A percentile compares a stretch with the other conserved stretches of the same genome.
Evolutionary conservation across 2,797 vertebrate species (phyloP).

Genomic region (Esox masquinongy): DNA sequence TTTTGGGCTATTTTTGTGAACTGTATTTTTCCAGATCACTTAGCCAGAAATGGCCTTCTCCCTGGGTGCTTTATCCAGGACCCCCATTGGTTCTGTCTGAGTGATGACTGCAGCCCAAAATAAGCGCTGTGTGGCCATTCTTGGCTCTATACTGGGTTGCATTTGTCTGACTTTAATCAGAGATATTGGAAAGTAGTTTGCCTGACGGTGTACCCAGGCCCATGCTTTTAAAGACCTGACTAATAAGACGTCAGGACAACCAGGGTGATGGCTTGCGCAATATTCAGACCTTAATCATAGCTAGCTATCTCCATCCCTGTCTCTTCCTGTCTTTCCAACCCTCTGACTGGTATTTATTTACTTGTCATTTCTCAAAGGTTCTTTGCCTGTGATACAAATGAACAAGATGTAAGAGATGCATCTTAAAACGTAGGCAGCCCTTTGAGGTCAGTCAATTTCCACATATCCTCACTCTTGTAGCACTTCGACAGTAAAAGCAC

Average conservation of each 20-base stretch:
- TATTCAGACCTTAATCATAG: slow-evolving; percentile 38
- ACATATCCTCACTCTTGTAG: neutral
- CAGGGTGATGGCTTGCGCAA: slow-evolving; percentile 64
- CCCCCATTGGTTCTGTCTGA: slow-evolving; percentile 57
- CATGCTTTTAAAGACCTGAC: slow-evolving; percentile 72
- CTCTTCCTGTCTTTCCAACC: slow-evolving; percentile 21
- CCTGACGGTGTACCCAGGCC: slow-evolving; percentile 53
- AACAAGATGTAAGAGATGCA: slow-evolving; percentile 26
- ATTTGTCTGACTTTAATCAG: slow-evolving; percentile 72
- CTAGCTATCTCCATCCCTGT: slow-evolving; percentile 34
- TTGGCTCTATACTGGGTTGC: slow-evolving; percentile 64
- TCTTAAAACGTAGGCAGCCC: slow-evolving; percentile 36
- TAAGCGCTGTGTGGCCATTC: slow-evolving; percentile 70
- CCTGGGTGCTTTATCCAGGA: slow-evolving; percentile 47
- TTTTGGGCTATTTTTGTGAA: slow-evolving; percentile 53
- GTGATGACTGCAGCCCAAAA: slow-evolving; percentile 74
- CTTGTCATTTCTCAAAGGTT: slow-evolving; percentile 53
- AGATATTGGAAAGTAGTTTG: slow-evolving; percentile 72
- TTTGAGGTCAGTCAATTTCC: slow-evolving; percentile 27
- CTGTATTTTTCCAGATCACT: slow-evolving; percentile 56
- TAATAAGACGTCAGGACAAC: slow-evolving; percentile 74
- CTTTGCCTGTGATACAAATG: slow-evolving; percentile 32
- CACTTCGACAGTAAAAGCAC: neutral
- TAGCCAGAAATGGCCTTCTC: slow-evolving; percentile 32
- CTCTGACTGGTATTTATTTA: slow-evolving; percentile 34